Base-by-base conservation (phyloP, 2,797 vertebrate genomes). In the Odontamblyopus rebecca region DNA sequence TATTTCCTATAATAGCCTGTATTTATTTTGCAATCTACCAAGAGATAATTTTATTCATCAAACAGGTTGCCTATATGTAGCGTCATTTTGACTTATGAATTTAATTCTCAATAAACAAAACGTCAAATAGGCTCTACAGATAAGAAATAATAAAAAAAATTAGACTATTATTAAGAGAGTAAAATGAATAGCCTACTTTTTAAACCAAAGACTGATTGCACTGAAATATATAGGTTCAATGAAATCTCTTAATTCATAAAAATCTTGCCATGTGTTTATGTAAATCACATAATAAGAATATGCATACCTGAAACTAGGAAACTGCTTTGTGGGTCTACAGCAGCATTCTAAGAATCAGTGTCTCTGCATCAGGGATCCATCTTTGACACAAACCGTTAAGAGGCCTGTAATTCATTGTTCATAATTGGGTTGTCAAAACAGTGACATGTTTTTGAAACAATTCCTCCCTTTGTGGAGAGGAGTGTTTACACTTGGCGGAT, bases 401-500 rank as follows among this genome's bases (percentile, higher is more conserved):
- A 59, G 12, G 26, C 0, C 27, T 29, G 27, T 60, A 15, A 18
- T 18, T 29, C 6, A 16, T 30, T 18, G 0, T 30, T 30, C 57
- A 60, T 29, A 18, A 15, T 30, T 18, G 0, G 6, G 5, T 60
- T 54, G 51, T n/a, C 11, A 15, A 9, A 7, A n/a, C 51, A 54
- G 27, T 30, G 8, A 29, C 13, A 30, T 29, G 7, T 18, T 60
- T 29, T 16, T 16, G 13, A 30, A 29, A 60, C 27, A 15, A 15
- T 60, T 60, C 57, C 15, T 60, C 6, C 16, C 27, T 60, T 60
- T 75, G 72, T 77, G 26, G 38, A 30, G 29, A 70, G 69, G 60
- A 32, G 75, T 96, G 95, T 98, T 97, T 97, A 97, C 75, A 64
- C 94, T 96, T 87, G 89, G 97, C 97, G 97, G 95, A 98, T 82